Conservation (phyloP, 2,888 invertebrate species). For the Dynastes hyllus region DNA sequence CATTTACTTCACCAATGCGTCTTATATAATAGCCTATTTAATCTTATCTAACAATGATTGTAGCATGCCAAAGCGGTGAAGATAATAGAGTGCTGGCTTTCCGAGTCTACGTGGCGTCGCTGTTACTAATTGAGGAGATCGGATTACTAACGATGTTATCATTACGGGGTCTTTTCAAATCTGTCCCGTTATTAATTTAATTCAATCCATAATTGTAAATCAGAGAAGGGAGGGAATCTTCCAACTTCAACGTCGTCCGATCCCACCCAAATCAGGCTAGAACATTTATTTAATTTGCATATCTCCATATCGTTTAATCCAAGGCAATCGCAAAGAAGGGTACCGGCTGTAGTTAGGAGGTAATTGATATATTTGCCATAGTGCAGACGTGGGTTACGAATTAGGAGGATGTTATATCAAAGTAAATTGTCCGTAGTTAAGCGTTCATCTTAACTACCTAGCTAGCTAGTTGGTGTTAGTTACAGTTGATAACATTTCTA, state of each 20-base stretch:
- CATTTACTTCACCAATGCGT: too few relatives aligned
- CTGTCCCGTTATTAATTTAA: slow-evolving; percentile 30
- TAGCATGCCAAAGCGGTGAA: not conserved
- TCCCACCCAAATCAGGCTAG: not conserved
- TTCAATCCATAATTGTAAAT: slow-evolving; percentile 27
- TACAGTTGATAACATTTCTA: not conserved
- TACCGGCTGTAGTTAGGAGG: not conserved
- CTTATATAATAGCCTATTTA: too few relatives aligned
- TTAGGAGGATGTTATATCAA: slow-evolving; percentile 9
- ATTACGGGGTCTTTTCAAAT: slow-evolving; percentile 40
- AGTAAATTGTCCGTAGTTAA: slow-evolving; percentile 12
- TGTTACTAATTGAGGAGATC: slow-evolving; percentile 44
- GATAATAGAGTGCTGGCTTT: slow-evolving; percentile 9
- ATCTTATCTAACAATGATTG: not conserved
- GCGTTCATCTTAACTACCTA: not conserved
- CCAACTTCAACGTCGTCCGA: not conserved
- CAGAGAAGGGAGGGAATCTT: not conserved
- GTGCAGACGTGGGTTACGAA: not conserved
- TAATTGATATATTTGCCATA: slow-evolving; percentile 8
- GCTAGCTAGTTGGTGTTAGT: not conserved
- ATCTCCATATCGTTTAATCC: not conserved
- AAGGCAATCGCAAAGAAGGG: not conserved
- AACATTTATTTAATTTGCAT: slow-evolving; percentile 10
- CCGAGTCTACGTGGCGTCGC: slow-evolving; percentile 26
- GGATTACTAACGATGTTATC: slow-evolving; percentile 49